Percentiles rank a stretch among this genome's conserved stretches.
Conservation (phyloP, 37 sponge, comb jelly and placozoan genomes). For the Agelas oroides region DNA sequence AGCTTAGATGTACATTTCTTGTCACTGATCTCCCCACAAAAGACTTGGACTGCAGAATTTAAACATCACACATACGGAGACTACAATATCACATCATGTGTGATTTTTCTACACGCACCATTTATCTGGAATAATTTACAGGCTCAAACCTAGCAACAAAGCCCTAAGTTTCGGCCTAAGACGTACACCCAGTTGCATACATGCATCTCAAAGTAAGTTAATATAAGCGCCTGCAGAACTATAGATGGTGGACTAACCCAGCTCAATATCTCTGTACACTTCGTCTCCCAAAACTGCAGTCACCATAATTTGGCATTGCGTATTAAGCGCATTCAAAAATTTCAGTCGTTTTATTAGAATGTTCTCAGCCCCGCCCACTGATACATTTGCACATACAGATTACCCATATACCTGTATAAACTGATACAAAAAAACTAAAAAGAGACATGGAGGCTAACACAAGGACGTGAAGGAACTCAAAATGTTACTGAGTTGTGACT, state of each 20-base stretch:
- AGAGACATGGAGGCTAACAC: too few species aligned
- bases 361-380: neutral
- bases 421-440: too few species aligned
- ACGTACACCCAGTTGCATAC: too few species aligned
- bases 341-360: neutral
- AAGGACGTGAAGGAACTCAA: neutral
- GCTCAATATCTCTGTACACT: slow-evolving; percentile 39
- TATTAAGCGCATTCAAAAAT: too few species aligned
- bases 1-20: slow-evolving; percentile 39
- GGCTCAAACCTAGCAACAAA: too few species aligned
- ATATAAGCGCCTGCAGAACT: too few species aligned
- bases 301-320: neutral
- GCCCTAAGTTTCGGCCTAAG: too few species aligned
- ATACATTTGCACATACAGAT: neutral
- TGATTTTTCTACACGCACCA: too few species aligned
- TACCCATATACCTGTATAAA: neutral
- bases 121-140: too few species aligned
- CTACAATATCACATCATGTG: neutral
- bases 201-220: too few species aligned
- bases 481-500: neutral
- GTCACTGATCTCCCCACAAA: slow-evolving; percentile 52
- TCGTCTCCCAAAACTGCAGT: slow-evolving; percentile 42
- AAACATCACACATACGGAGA: neutral
- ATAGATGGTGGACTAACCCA: slow-evolving; percentile 17
- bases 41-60: slow-evolving; percentile 26